Conservation (phyloP, 2,888 invertebrate species). For the Dynastes maya region DNA sequence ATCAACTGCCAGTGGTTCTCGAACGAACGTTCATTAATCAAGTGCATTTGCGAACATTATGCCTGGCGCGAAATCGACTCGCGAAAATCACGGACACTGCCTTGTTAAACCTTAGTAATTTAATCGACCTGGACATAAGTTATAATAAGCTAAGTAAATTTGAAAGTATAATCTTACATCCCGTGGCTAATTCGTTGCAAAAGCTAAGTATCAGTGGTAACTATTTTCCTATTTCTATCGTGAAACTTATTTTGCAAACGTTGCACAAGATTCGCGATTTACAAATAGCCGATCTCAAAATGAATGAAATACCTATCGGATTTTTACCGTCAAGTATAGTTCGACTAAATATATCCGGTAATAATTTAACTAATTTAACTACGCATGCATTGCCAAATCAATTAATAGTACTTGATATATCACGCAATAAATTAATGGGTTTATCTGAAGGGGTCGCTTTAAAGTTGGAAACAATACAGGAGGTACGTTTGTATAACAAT, state of each 20-base stretch:
- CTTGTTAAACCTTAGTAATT: slow-evolving; percentile 80
- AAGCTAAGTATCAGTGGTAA: slow-evolving; percentile 82
- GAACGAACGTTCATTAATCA: slow-evolving; percentile 80
- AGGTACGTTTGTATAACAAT: slow-evolving; percentile 75
- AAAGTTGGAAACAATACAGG: slow-evolving; percentile 74
- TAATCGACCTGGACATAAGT: slow-evolving; percentile 82
- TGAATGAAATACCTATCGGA: slow-evolving; percentile 74
- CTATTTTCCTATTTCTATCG: slow-evolving; percentile 73
- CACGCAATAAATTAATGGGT: slow-evolving; percentile 81
- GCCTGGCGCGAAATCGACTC: slow-evolving; percentile 82
- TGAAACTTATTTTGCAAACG: slow-evolving; percentile 75
- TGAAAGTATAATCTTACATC: slow-evolving; percentile 76
- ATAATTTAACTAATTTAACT: slow-evolving; percentile 77
- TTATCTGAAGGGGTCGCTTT: slow-evolving; percentile 75
- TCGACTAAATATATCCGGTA: slow-evolving; percentile 82
- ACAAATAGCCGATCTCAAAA: slow-evolving; percentile 75
- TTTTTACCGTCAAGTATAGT: slow-evolving; percentile 73
- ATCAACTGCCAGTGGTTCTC: slow-evolving; percentile 83
- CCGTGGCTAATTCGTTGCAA: slow-evolving; percentile 76
- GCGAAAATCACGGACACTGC: slow-evolving; percentile 83
- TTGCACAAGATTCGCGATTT: slow-evolving; percentile 75
- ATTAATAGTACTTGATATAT: slow-evolving; percentile 80
- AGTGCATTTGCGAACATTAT: slow-evolving; percentile 72
- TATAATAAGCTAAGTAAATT: slow-evolving; percentile 83
- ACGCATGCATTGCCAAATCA: slow-evolving; percentile 74